These are phyloP conservation scores for Thryonomys swinderianus DNA, from an alignment of 2,113 vertebrate species.

Conservation along the genomic window DNA sequence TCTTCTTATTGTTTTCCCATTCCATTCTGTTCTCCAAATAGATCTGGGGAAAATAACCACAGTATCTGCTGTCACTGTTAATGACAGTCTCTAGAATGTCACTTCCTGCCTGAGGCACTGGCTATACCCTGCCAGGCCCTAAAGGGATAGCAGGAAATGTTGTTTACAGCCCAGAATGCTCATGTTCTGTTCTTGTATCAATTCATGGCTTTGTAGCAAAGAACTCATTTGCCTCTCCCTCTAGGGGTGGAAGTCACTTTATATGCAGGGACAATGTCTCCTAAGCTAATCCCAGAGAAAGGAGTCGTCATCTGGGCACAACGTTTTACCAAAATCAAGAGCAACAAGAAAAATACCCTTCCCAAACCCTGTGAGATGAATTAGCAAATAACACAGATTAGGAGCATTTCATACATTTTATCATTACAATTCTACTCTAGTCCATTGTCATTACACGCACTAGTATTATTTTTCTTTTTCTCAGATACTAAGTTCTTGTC, in stretches of 20 bases:
- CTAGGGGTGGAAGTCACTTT: not conserved
- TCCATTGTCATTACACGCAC: not conserved
- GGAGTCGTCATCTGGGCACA: slow-evolving; percentile 18
- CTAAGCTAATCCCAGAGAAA: not conserved
- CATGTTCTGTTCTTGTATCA: not conserved
- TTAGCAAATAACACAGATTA: not conserved
- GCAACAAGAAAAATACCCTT: not conserved
- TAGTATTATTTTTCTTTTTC: not conserved
- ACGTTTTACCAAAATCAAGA: not conserved
- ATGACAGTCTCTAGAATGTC: slow-evolving; percentile 35
- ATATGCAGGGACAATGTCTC: not conserved
- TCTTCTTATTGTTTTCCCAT: not conserved
- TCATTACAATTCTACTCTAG: slow-evolving; percentile 4
- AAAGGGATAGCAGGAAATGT: not conserved
- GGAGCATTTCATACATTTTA: not conserved
- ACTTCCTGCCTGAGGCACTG: not conserved
- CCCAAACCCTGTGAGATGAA: not conserved
- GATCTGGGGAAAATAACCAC: not conserved
- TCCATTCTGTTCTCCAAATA: slow-evolving; percentile 41
- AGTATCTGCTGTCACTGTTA: slow-evolving; percentile 28
- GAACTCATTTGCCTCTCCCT: not conserved
- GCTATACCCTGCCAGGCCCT: not conserved
- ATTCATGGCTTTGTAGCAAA: not conserved
- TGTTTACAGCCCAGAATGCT: not conserved
- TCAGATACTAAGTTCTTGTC: not conserved